phyloP scores from a whole-genome alignment of 2,113 vertebrate genomes.

The Charina bottae region DNA sequence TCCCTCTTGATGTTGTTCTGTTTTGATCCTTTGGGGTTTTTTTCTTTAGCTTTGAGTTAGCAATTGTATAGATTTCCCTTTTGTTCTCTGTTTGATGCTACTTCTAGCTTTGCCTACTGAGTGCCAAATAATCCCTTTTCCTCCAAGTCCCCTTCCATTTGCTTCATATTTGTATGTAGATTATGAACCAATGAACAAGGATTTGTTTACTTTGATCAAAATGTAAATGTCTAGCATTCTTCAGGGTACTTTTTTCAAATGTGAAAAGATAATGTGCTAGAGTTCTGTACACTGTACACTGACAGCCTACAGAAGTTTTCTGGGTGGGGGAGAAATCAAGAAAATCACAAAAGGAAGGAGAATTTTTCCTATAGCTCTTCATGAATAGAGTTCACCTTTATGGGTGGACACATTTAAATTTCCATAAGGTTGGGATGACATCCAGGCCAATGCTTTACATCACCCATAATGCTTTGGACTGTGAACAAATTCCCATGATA shows the following conservation, averaged over 20 bases:
- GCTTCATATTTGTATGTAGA: constrained; percentile 8
- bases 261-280: not conserved
- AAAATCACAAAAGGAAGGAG: not conserved
- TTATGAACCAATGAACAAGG: not conserved
- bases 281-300: not conserved
- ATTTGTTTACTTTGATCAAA: constrained; percentile 3
- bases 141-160: not conserved
- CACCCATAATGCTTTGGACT: not conserved
- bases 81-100: not conserved
- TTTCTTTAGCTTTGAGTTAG: constrained; percentile 9
- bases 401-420: not conserved
- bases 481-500: not conserved
- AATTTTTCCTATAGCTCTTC: not conserved
- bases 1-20: constrained; percentile 21
- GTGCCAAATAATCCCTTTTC: not conserved
- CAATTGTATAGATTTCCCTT: constrained; percentile 9
- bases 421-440: not conserved
- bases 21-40: constrained; percentile 4
- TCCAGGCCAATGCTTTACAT: not conserved
- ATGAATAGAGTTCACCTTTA: not conserved
- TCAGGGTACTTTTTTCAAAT: not conserved
- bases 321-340: not conserved
- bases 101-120: constrained; percentile 3
- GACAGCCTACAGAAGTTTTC: not conserved
- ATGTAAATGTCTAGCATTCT: not conserved